Evolutionary conservation across 2,888 invertebrate species (phyloP).

Genomic region (Cephus sareptanus): DNA sequence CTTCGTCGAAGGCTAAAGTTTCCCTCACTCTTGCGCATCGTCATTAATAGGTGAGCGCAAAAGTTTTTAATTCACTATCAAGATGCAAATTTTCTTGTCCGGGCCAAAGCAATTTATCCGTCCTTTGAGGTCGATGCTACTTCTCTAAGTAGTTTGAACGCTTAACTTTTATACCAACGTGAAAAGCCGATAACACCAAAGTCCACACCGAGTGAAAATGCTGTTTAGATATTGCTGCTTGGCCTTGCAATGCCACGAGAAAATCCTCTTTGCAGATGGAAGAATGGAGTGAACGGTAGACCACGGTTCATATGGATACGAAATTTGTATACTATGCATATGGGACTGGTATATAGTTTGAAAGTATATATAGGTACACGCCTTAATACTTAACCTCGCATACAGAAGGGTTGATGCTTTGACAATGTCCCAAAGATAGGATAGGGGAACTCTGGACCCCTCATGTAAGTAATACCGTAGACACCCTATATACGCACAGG

Average conservation of each 20-base stretch:
- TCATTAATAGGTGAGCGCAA: conserved; percentile 36
- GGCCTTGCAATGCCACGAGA: background rate
- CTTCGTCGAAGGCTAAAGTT: conserved; percentile 36
- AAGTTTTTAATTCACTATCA: conserved; percentile 59
- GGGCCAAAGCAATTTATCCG: conserved; percentile 49
- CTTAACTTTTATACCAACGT: conserved; percentile 12
- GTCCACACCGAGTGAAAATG: background rate
- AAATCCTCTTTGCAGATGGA: background rate
- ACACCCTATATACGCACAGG: background rate
- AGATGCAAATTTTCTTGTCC: conserved; percentile 56
- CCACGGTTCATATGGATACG: background rate
- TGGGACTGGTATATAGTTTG: background rate
- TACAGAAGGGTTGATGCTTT: background rate
- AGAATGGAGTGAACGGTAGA: background rate
- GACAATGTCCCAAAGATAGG: background rate
- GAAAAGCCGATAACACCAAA: conserved; percentile 1
- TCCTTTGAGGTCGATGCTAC: conserved; percentile 49
- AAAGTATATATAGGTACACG: background rate
- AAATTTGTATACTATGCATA: background rate
- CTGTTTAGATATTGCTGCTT: background rate
- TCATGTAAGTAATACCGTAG: background rate
- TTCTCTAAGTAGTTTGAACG: conserved; percentile 39
- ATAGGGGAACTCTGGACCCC: background rate
- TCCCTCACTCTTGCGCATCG: conserved; percentile 34
- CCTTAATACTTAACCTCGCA: background rate